A percentile compares a stretch with the other conserved stretches of the same genome.
Evolutionary conservation across 2,797 vertebrate genomes (phyloP).

Genomic region (Acanthornis magna): DNA sequence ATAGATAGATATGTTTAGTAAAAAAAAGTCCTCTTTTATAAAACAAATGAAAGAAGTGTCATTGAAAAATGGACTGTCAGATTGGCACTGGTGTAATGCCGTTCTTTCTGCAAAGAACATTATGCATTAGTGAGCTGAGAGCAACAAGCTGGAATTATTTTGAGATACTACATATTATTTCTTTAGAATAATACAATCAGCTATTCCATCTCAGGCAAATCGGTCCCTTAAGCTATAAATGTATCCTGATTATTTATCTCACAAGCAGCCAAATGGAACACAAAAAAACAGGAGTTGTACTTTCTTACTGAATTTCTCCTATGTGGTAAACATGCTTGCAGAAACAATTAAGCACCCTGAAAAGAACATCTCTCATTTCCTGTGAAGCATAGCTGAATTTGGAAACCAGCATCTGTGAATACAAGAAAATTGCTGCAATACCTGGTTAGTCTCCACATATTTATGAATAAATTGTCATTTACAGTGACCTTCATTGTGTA

Average conservation of each 20-base stretch:
- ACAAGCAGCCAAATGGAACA: conserved; percentile 47
- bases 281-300: neutral
- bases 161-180: conserved; percentile 42
- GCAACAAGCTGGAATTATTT: conserved; percentile 51
- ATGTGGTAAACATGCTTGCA: conserved; percentile 30
- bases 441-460: neutral
- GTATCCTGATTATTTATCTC: conserved; percentile 63
- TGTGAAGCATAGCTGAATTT: conserved; percentile 39
- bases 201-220: conserved; percentile 50
- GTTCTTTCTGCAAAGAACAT: conserved; percentile 21
- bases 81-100: conserved; percentile 1
- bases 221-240: conserved; percentile 57
- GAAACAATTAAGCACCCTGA: conserved; percentile 54
- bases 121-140: conserved; percentile 37
- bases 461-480: neutral
- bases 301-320: conserved; percentile 54
- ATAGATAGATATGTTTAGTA: conserved; percentile 16
- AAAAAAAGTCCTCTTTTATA: neutral
- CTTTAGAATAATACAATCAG: conserved; percentile 63
- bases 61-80: conserved; percentile 57
- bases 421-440: conserved; percentile 15
- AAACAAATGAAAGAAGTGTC: conserved; percentile 21
- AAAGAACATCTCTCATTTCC: conserved; percentile 47
- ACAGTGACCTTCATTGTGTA: neutral
- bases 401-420: conserved; percentile 5